These are phyloP conservation scores for Tachycineta bicolor DNA, from an alignment of 2,113 vertebrate genomes.

Conservation along the genomic window DNA sequence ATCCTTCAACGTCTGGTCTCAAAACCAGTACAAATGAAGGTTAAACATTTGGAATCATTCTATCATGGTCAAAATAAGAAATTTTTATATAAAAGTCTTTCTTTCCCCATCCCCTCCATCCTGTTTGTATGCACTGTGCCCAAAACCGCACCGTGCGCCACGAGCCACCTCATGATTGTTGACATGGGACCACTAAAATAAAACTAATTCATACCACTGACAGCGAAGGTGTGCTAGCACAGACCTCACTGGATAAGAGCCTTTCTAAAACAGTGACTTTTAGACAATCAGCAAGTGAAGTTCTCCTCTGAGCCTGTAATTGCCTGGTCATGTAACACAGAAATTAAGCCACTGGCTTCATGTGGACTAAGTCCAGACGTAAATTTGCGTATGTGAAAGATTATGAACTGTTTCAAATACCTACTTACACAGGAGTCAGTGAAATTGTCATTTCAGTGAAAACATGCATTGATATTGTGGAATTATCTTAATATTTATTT, in stretches of 20 bases:
- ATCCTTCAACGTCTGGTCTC: not conserved
- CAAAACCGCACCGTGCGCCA: not conserved
- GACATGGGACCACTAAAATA: not conserved
- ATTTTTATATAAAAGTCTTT: not conserved
- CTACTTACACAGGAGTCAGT: not conserved
- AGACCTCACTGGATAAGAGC: not conserved
- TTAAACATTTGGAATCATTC: not conserved
- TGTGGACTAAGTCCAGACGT: not conserved
- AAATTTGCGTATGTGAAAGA: not conserved
- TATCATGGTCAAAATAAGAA: not conserved
- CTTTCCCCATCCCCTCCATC: not conserved
- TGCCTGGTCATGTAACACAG: not conserved
- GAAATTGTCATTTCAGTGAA: not conserved
- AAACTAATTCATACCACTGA: not conserved
- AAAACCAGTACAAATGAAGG: not conserved
- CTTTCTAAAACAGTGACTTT: not conserved
- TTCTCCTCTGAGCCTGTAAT: not conserved
- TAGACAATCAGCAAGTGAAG: not conserved
- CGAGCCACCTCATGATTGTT: not conserved
- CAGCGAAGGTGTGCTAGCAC: not conserved
- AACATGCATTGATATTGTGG: not conserved
- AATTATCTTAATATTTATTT: not conserved
- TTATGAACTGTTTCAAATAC: not conserved
- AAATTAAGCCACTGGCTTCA: not conserved
- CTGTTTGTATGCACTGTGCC: rapidly evolving